Conservation (phyloP, 1,140 invertebrate genomes). For the Drusus annulatus region DNA sequence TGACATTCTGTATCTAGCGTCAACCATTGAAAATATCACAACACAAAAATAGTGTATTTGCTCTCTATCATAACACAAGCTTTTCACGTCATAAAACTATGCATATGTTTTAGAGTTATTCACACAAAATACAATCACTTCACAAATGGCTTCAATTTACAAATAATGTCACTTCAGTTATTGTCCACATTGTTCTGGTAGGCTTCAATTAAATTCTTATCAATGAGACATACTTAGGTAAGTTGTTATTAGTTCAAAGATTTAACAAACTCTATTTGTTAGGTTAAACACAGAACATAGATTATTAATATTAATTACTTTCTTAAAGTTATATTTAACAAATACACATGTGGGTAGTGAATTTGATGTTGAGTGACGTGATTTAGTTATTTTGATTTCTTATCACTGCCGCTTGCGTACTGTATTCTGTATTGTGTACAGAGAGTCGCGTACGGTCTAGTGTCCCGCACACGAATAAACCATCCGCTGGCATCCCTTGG, state of each 20-base stretch:
- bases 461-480: conserved; percentile 54
- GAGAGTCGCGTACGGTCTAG: conserved; percentile 38
- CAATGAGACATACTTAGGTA: too few species aligned
- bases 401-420: background rate
- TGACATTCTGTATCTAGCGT: conserved; percentile 54
- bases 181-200: too few species aligned
- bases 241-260: too few species aligned
- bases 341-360: background rate
- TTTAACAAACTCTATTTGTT: too few species aligned
- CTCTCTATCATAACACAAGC: conserved; percentile 4
- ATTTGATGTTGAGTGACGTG: background rate
- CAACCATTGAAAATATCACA: conserved; percentile 44
- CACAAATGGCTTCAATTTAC: background rate
- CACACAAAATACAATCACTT: conserved; percentile 3
- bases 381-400: background rate
- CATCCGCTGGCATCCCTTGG: background rate
- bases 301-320: background rate
- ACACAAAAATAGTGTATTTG: conserved; percentile 6
- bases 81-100: conserved; percentile 7
- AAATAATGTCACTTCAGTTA: background rate
- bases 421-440: background rate
- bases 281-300: too few species aligned
- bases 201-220: too few species aligned
- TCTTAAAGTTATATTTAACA: background rate
- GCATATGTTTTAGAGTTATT: background rate